These are phyloP conservation scores for Riparia riparia DNA, from an alignment of 2,113 vertebrate genomes.

Conservation along the genomic window DNA sequence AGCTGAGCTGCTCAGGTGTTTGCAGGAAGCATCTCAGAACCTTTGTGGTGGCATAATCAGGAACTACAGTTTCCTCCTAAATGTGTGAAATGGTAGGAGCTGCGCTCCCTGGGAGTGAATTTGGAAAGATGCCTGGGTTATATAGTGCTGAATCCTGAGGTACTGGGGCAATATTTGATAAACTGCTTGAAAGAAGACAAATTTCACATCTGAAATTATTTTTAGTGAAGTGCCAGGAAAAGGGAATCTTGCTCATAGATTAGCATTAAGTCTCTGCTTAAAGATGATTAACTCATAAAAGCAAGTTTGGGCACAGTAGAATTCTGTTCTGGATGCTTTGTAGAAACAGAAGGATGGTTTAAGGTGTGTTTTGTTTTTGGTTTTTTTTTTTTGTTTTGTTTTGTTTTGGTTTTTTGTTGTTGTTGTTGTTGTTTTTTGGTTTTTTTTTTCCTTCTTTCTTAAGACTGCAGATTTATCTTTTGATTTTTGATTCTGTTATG, in stretches of 20 bases:
- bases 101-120: not conserved
- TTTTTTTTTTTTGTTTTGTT: too few relatives aligned
- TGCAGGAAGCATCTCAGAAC: not conserved
- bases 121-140: slow-evolving; percentile 44
- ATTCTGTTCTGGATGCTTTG: not conserved
- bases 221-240: not conserved
- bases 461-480: not conserved
- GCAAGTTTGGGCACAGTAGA: not conserved
- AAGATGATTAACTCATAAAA: not conserved
- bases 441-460: not conserved
- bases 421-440: too few relatives aligned
- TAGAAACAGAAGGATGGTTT: not conserved
- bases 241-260: not conserved
- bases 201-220: not conserved
- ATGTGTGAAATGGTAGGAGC: not conserved
- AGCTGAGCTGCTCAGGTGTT: not conserved
- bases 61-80: not conserved
- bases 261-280: not conserved
- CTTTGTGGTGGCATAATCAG: not conserved
- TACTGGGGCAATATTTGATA: slow-evolving; percentile 55
- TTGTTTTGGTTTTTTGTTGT: too few relatives aligned
- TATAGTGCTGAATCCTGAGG: not conserved
- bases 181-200: slow-evolving; percentile 33
- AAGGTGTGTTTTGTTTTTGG: not conserved
- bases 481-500: not conserved